phyloP scores from a whole-genome alignment of 2,113 vertebrate genomes.

The Takifugu flavidus region DNA sequence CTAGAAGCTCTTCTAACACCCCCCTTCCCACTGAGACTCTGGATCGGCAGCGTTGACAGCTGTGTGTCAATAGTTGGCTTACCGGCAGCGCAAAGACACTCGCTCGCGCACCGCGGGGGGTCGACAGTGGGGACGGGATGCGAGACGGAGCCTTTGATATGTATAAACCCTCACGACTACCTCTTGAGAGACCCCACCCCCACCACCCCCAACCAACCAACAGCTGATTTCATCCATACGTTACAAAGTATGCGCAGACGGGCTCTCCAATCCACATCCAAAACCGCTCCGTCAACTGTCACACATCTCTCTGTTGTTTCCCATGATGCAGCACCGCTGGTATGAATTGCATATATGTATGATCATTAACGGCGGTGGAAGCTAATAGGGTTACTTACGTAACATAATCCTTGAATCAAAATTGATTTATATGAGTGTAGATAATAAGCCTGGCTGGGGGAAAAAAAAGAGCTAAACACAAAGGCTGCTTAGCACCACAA shows the following conservation, averaged over 20 bases:
- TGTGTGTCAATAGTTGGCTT: constrained; percentile 45
- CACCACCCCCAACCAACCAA: constrained; percentile 7
- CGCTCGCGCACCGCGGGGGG: constrained; percentile 71
- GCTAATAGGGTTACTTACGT: too few species aligned
- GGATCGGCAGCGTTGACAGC: constrained; percentile 48
- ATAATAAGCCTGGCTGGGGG: neutral
- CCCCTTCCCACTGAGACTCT: constrained; percentile 20
- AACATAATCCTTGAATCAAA: too few species aligned
- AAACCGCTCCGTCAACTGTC: too few species aligned
- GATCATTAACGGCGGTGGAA: too few species aligned
- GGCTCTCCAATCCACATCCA: constrained; percentile 1
- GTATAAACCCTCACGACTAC: constrained; percentile 42
- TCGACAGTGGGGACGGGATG: constrained; percentile 63
- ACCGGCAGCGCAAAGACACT: constrained; percentile 33
- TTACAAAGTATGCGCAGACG: constrained; percentile 27
- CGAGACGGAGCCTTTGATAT: constrained; percentile 65
- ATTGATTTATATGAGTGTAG: too few species aligned
- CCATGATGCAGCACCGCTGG: too few species aligned
- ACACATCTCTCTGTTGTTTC: too few species aligned
- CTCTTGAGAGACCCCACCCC: constrained; percentile 30
- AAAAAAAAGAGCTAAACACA: too few species aligned
- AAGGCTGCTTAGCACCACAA: neutral
- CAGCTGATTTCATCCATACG: constrained; percentile 14
- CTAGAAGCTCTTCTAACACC: constrained; percentile 7
- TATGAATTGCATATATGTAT: too few species aligned